These are phyloP conservation scores for Lindbergichthys nudifrons DNA, from an alignment of 2,797 vertebrate genomes.

Conservation along the genomic window DNA sequence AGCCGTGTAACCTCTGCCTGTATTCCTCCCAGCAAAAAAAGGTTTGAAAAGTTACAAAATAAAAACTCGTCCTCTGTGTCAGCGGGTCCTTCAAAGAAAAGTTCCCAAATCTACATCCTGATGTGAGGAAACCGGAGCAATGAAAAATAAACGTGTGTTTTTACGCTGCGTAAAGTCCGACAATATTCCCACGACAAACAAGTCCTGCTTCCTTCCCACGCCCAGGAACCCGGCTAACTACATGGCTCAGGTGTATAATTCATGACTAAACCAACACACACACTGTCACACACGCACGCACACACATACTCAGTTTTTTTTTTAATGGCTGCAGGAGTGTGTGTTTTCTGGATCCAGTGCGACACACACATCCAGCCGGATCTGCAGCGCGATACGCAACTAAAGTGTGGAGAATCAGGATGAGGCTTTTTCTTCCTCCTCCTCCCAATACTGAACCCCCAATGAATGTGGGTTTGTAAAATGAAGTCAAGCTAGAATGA, in stretches of 20 bases:
- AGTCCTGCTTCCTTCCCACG: slow-evolving; percentile 44
- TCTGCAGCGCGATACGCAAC: slow-evolving; percentile 20
- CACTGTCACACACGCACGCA: not conserved
- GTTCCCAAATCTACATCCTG: slow-evolving; percentile 68
- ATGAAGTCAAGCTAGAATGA: not conserved
- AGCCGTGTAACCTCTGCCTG: not conserved
- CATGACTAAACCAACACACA: not conserved
- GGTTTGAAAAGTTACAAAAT: not conserved
- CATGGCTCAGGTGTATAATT: slow-evolving; percentile 57
- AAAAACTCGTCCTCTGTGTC: slow-evolving; percentile 17
- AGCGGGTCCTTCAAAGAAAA: slow-evolving; percentile 22
- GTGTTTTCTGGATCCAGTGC: slow-evolving; percentile 18
- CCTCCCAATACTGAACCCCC: slow-evolving; percentile 35
- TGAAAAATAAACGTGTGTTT: not conserved
- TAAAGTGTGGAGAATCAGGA: slow-evolving; percentile 27
- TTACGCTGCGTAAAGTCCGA: slow-evolving; percentile 29
- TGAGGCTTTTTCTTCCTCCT: slow-evolving; percentile 34
- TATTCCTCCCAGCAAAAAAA: slow-evolving; percentile 29
- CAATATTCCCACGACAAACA: slow-evolving; percentile 52
- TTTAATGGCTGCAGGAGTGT: slow-evolving; percentile 1
- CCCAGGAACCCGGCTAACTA: slow-evolving; percentile 36
- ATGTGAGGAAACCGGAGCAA: not conserved
- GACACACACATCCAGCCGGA: slow-evolving; percentile 8
- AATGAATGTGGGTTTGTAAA: not conserved
- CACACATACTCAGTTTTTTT: not conserved